These are phyloP conservation scores for Phataginus tetradactyla DNA, from an alignment of 2,797 vertebrate species.

Conservation along the genomic window DNA sequence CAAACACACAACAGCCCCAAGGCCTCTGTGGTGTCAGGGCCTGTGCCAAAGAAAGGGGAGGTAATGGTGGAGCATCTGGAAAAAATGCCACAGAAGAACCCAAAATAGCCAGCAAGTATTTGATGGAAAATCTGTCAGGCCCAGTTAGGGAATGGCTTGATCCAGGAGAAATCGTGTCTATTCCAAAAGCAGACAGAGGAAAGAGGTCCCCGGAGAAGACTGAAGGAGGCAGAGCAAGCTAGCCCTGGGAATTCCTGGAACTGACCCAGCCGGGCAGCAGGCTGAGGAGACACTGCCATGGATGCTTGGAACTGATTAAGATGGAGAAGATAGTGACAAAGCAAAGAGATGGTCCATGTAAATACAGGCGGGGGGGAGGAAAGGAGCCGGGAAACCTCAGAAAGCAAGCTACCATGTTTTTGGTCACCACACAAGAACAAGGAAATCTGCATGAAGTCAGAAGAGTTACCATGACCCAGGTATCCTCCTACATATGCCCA, in stretches of 20 bases:
- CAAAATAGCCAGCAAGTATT: no score
- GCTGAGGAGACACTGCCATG: no score
- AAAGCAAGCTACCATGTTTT: no score
- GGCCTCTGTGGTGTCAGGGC: background rate
- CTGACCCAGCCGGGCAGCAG: no score
- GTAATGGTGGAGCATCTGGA: no score
- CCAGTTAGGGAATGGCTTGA: background rate
- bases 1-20: background rate
- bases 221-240: background rate
- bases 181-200: background rate
- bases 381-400: background rate
- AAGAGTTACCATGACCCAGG: background rate
- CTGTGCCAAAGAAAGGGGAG: background rate
- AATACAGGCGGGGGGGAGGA: background rate
- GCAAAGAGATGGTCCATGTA: no score
- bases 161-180: background rate
- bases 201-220: background rate
- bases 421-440: background rate
- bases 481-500: background rate
- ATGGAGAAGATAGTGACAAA: no score
- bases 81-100: no score
- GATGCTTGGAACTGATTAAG: no score
- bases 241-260: no score
- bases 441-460: no score
- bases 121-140: no score